Evolutionary conservation across 2,797 vertebrate species (phyloP).

Genomic region (Parotocinclus haroldoi): DNA sequence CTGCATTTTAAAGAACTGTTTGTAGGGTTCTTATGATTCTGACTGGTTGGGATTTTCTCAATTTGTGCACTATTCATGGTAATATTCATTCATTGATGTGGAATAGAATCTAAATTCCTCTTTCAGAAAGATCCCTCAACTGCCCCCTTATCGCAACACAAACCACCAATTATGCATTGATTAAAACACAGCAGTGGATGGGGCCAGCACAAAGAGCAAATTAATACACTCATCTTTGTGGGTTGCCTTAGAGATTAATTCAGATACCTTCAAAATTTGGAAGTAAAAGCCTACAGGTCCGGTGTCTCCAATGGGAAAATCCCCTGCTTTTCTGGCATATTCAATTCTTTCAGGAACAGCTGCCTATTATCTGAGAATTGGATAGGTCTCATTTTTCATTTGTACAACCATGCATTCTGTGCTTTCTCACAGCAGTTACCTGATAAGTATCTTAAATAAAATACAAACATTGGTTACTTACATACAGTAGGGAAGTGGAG

Average conservation of each 20-base stretch:
- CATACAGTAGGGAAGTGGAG: too few species aligned
- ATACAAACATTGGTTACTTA: too few species aligned
- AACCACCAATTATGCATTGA: conserved; percentile 66
- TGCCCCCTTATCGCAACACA: conserved; percentile 58
- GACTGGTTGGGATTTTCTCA: conserved; percentile 47
- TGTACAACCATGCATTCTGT: too few species aligned
- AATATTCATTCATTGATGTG: conserved; percentile 58
- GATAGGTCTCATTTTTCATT: too few species aligned
- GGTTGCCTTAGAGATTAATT: conserved; percentile 52
- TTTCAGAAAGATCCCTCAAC: conserved; percentile 52
- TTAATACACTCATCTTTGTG: conserved; percentile 59
- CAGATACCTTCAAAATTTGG: conserved; percentile 53
- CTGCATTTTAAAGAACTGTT: conserved; percentile 23
- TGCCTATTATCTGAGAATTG: too few species aligned
- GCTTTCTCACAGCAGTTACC: too few species aligned
- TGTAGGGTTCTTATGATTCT: conserved; percentile 49
- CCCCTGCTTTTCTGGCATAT: too few species aligned
- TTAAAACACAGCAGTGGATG: conserved; percentile 64
- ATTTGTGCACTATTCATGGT: conserved; percentile 61
- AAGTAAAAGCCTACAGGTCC: too few species aligned
- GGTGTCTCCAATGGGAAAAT: too few species aligned
- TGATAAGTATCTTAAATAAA: too few species aligned
- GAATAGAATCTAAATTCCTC: conserved; percentile 56
- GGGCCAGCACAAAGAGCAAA: conserved; percentile 52
- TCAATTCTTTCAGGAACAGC: too few species aligned